Evolutionary conservation across 1,140 invertebrate genomes (phyloP), one percentile per base, ranked within the genome.

Genomic region (Drosophila ercepeae): DNA sequence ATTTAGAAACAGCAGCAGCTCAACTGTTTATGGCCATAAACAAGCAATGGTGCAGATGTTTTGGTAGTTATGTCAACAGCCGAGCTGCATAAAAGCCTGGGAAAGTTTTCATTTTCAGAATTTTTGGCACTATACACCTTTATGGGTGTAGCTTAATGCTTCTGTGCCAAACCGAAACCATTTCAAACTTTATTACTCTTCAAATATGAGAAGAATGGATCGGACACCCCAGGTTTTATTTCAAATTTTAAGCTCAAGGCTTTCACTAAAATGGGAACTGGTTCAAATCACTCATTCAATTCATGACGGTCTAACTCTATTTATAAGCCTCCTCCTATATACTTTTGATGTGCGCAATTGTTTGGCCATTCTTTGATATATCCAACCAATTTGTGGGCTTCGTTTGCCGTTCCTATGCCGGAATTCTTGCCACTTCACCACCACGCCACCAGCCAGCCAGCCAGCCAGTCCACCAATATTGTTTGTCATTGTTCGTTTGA

Each of bases 401-500:
- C 27, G 29, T n/a, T n/a, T n/a, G n/a, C n/a, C n/a, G n/a, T 67
- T 52, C 27, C 46, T 52, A n/a, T 32, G 36, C 34, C 16, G 27
- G 36, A 23, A 32, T 67, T 34, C 16, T 3, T 14, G 2, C 1
- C 39, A 2, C 25, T 4, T 14, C 23, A 19, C 11, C 44, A 18
- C 36, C 5, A n/a, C n/a, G n/a, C n/a, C n/a, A n/a, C n/a, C n/a
- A n/a, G n/a, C n/a, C n/a, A n/a, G n/a, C n/a, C n/a, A n/a, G n/a
- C n/a, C n/a, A n/a, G n/a, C n/a, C n/a, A n/a, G n/a, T n/a, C 45
- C 4, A 16, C 42, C 63, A 61, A 73, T 79, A 58, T 72, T 61
- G 55, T 69, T 79, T 68, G 58, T 64, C 58, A 61, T 69, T 78
- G 63, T 79, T 29, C 55, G 63, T 52, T 55, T 69, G 57, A 53